phyloP scores from a whole-genome alignment of 2,113 vertebrate species.

The Leucoraja erinaceus region DNA sequence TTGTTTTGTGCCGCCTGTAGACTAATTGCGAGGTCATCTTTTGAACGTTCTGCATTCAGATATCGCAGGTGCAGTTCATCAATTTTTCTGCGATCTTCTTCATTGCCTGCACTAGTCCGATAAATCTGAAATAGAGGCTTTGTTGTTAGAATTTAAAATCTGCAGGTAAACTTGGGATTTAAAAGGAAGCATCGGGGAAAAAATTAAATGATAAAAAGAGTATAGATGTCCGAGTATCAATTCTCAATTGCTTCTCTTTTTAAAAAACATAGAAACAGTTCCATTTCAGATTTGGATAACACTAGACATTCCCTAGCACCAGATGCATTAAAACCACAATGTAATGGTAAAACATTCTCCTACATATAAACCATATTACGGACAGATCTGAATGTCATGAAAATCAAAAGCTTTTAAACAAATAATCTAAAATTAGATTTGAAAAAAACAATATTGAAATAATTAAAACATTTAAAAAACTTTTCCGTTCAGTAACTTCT shows the following conservation, averaged over 20 bases:
- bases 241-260: background rate
- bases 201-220: background rate
- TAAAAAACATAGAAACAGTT: background rate
- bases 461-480: no score
- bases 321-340: background rate
- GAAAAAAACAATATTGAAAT: no score
- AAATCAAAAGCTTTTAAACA: no score
- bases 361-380: no score
- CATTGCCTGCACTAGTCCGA: slow-evolving; percentile 62
- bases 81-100: slow-evolving; percentile 69
- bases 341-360: no score
- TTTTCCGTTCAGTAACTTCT: no score
- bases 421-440: no score
- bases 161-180: background rate
- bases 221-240: background rate
- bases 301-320: background rate
- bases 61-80: slow-evolving; percentile 81
- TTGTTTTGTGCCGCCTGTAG: slow-evolving; percentile 74
- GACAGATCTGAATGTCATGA: no score
- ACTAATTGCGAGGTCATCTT: slow-evolving; percentile 70
- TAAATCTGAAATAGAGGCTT: slow-evolving; percentile 59
- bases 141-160: background rate
- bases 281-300: background rate
- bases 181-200: no score
- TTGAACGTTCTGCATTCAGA: slow-evolving; percentile 70